phyloP scores from a whole-genome alignment of 2,888 invertebrate genomes.

The Lithophane semibrunnea region DNA sequence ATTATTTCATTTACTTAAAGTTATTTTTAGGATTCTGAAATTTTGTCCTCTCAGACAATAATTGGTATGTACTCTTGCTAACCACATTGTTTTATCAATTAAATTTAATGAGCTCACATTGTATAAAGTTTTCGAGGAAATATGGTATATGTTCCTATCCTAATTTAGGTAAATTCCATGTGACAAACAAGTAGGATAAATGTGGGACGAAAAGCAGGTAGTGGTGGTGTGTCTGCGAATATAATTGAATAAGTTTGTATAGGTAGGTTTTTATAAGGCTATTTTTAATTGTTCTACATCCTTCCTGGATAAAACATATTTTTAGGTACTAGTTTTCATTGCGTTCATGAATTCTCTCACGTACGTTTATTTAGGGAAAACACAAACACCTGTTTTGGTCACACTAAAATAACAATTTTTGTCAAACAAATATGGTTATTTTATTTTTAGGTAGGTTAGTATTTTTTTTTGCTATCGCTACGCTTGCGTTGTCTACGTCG shows the following conservation, averaged over 20 bases:
- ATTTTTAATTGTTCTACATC: background rate
- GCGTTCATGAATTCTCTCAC: background rate
- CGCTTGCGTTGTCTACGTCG: slow-evolving; percentile 53
- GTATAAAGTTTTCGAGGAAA: slow-evolving; percentile 57
- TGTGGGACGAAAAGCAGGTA: slow-evolving; percentile 4
- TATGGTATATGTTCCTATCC: slow-evolving; percentile 26
- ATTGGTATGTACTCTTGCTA: slow-evolving; percentile 44
- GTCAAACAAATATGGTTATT: background rate
- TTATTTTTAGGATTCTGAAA: slow-evolving; percentile 53
- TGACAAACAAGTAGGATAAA: slow-evolving; percentile 22
- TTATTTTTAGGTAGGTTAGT: background rate
- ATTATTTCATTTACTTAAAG: slow-evolving; percentile 63
- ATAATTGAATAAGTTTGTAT: background rate
- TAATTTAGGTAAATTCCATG: slow-evolving; percentile 38
- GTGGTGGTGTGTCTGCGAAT: background rate
- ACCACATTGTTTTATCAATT: slow-evolving; percentile 64
- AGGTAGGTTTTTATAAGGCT: background rate
- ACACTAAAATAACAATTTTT: background rate
- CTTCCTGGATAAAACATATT: background rate
- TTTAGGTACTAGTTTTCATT: background rate
- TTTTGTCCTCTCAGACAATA: slow-evolving; percentile 55
- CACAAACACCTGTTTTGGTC: no score
- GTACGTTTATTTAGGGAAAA: slow-evolving; percentile 11
- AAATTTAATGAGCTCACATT: slow-evolving; percentile 56
- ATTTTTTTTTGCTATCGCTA: slow-evolving; percentile 45